These are phyloP conservation scores for Thermophis baileyi DNA, from an alignment of 2,113 vertebrate species.

Conservation along the genomic window DNA sequence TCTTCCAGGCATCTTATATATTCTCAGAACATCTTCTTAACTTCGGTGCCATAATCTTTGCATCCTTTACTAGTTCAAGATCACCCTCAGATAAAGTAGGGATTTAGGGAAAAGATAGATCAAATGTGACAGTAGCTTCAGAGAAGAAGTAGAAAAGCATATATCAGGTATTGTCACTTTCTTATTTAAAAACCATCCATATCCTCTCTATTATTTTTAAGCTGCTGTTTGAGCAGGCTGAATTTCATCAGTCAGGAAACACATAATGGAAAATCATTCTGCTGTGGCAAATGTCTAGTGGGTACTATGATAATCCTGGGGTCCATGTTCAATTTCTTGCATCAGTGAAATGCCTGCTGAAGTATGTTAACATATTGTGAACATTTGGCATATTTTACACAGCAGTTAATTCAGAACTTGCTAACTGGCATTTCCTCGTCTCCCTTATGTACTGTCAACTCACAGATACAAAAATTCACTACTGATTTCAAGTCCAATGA, in stretches of 20 bases:
- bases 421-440: background rate
- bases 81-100: background rate
- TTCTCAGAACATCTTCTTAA: background rate
- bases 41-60: background rate
- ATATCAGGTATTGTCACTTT: constrained; percentile 41
- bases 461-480: background rate
- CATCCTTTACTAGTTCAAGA: background rate
- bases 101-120: background rate
- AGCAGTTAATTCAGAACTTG: background rate
- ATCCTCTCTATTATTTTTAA: background rate
- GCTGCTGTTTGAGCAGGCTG: constrained; percentile 8
- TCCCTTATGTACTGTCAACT: constrained; percentile 1
- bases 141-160: constrained; percentile 1
- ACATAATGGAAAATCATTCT: constrained; percentile 15
- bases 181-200: constrained; percentile 1
- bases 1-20: background rate
- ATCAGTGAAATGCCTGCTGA: constrained; percentile 14
- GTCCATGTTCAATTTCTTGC: constrained; percentile 12
- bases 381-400: background rate
- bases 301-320: background rate
- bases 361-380: background rate
- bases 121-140: background rate
- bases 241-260: constrained; percentile 15
- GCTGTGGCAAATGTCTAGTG: constrained; percentile 17
- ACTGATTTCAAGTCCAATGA: background rate